Evolutionary conservation across 1,140 invertebrate genomes (phyloP).

Genomic region (Pomacea maculata): DNA sequence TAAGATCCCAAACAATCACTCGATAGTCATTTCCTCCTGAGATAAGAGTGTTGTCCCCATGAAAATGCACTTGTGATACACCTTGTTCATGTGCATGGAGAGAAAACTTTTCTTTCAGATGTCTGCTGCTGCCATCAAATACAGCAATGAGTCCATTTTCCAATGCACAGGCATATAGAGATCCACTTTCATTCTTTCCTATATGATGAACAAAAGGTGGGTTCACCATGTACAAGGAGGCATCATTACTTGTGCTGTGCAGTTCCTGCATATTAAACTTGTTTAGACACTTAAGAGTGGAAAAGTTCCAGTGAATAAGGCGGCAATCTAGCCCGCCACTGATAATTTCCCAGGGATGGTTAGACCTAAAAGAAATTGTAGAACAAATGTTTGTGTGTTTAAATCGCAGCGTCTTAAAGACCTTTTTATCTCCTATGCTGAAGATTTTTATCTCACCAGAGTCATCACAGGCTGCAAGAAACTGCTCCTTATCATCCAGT

Average conservation of each 20-base stretch:
- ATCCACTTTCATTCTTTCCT: conserved; percentile 41
- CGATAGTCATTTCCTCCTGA: conserved; percentile 58
- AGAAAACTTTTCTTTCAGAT: conserved; percentile 45
- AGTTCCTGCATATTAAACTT: conserved; percentile 60
- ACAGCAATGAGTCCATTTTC: conserved; percentile 57
- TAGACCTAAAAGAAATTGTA: conserved; percentile 50
- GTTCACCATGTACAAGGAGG: conserved; percentile 53
- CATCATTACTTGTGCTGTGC: conserved; percentile 40
- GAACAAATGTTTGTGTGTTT: conserved; percentile 63
- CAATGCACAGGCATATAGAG: conserved; percentile 52
- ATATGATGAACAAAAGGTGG: conserved; percentile 60
- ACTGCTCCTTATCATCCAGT: conserved; percentile 54
- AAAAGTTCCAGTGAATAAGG: conserved; percentile 60
- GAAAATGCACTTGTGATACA: conserved; percentile 56
- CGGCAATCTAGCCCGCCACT: conserved; percentile 58
- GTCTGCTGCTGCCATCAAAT: conserved; percentile 46
- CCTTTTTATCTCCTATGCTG: conserved; percentile 47
- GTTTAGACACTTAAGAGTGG: conserved; percentile 51
- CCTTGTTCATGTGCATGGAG: conserved; percentile 57
- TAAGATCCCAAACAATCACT: conserved; percentile 54
- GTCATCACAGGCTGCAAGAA: conserved; percentile 59
- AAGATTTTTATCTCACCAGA: conserved; percentile 57
- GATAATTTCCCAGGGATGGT: conserved; percentile 53
- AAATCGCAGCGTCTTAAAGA: conserved; percentile 55
- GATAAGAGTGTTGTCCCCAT: conserved; percentile 39